These are phyloP conservation scores for Cladopsammia gracilis DNA, from an alignment of 64 coral and sea anemone species.

Conservation along the genomic window DNA sequence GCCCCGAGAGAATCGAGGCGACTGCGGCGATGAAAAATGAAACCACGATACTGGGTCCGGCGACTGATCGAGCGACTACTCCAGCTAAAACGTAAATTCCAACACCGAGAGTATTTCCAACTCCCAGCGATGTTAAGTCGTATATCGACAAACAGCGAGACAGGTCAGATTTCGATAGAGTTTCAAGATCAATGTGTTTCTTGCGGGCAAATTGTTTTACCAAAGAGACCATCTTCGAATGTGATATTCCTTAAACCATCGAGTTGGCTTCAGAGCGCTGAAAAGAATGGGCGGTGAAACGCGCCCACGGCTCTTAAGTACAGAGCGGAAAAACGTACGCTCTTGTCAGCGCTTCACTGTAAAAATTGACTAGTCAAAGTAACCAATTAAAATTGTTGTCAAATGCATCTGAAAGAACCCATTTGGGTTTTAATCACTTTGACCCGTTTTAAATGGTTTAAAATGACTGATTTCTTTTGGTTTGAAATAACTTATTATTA, in stretches of 20 bases:
- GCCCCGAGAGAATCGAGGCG: slow-evolving; percentile 87
- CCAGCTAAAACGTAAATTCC: slow-evolving; percentile 91
- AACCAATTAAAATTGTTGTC: too few relatives aligned
- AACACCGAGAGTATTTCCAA: slow-evolving; percentile 84
- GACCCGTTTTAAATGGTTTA: too few relatives aligned
- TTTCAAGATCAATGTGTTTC: slow-evolving; percentile 71
- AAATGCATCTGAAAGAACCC: too few relatives aligned
- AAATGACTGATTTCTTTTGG: too few relatives aligned
- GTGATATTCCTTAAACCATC: slow-evolving; percentile 27
- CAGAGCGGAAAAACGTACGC: neutral
- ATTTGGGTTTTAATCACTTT: too few relatives aligned
- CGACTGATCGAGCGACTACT: slow-evolving; percentile 83
- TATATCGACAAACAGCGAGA: slow-evolving; percentile 86
- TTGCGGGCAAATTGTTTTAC: slow-evolving; percentile 65
- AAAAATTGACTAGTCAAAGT: too few relatives aligned
- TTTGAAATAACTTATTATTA: too few relatives aligned
- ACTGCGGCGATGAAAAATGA: slow-evolving; percentile 94
- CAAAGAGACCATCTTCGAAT: slow-evolving; percentile 59
- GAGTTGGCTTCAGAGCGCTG: too few relatives aligned
- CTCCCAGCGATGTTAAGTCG: slow-evolving; percentile 80
- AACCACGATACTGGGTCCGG: slow-evolving; percentile 86
- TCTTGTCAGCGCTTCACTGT: too few relatives aligned
- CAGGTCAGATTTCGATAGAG: slow-evolving; percentile 63
- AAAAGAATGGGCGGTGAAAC: too few relatives aligned
- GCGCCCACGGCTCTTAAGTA: neutral